A percentile compares a stretch with the other conserved stretches of the same genome.
Evolutionary conservation across 2,113 vertebrate genomes (phyloP).

Genomic region (Hirundichthys speculiger): DNA sequence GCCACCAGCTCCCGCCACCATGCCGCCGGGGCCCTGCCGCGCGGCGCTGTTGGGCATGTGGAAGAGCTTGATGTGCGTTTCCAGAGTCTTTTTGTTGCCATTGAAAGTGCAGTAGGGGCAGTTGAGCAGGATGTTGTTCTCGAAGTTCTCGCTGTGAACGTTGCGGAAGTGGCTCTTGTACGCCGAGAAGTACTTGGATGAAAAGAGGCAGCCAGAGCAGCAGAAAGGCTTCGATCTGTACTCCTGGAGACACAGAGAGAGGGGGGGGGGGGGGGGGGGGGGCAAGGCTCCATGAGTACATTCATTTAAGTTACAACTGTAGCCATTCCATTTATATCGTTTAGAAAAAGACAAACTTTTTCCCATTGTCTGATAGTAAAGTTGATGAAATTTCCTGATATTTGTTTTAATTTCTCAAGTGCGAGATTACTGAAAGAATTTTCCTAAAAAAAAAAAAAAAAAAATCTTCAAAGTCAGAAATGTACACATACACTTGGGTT

Average conservation of each 20-base stretch:
- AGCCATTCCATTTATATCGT: too few species aligned
- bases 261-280: too few species aligned
- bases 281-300: neutral
- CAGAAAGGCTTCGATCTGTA: slow-evolving; percentile 99
- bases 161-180: slow-evolving; percentile 99
- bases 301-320: neutral
- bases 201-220: slow-evolving; percentile 98
- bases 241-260: slow-evolving; percentile 86
- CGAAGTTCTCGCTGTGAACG: slow-evolving; percentile 98
- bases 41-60: slow-evolving; percentile 91
- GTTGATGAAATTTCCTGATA: too few species aligned
- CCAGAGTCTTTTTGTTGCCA: slow-evolving; percentile 99
- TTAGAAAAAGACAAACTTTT: too few species aligned
- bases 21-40: slow-evolving; percentile 74
- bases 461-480: too few species aligned
- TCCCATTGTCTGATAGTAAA: too few species aligned
- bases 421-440: too few species aligned
- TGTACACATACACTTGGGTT: too few species aligned
- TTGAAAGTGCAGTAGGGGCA: slow-evolving; percentile 99
- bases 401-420: too few species aligned
- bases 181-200: slow-evolving; percentile 98
- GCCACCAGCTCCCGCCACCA: slow-evolving; percentile 72
- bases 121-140: slow-evolving; percentile 98
- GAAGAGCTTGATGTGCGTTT: slow-evolving; percentile 99
- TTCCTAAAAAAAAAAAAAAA: too few species aligned